These are phyloP conservation scores for Formica selysi DNA, from an alignment of 1,140 invertebrate genomes.

Conservation along the genomic window DNA sequence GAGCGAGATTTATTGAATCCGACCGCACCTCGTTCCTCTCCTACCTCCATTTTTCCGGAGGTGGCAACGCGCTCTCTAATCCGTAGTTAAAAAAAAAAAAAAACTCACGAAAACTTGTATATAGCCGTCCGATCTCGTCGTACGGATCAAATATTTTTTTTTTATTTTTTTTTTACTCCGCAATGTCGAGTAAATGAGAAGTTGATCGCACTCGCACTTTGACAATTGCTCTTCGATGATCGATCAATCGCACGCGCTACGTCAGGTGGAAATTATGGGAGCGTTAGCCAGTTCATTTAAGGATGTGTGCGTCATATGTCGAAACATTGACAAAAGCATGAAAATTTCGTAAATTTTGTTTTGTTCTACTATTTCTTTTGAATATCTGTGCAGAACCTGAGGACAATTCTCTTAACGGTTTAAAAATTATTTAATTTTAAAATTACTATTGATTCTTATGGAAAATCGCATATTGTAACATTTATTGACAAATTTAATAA, in stretches of 20 bases:
- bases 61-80: conserved; percentile 40
- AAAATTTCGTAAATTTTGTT: too few relatives aligned
- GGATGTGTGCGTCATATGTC: too few relatives aligned
- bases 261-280: conserved; percentile 4
- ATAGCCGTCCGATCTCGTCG: conserved; percentile 20
- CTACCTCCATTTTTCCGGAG: conserved; percentile 1
- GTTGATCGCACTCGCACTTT: conserved; percentile 39
- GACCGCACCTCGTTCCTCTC: conserved; percentile 8
- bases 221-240: conserved; percentile 40
- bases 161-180: neutral
- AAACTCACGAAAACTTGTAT: neutral
- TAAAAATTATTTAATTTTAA: too few relatives aligned
- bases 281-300: conserved; percentile 15
- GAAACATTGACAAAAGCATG: too few relatives aligned
- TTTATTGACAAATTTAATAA: too few relatives aligned
- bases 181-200: conserved; percentile 31
- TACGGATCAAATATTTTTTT: too few relatives aligned
- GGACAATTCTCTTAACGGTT: too few relatives aligned
- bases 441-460: too few relatives aligned
- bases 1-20: conserved; percentile 75
- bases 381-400: too few relatives aligned
- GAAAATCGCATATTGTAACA: too few relatives aligned
- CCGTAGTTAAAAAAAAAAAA: neutral
- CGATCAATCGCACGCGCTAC: conserved; percentile 17
- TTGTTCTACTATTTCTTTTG: too few relatives aligned